Evolutionary conservation across 2,113 vertebrate genomes (phyloP).

Genomic region (Marmota flaviventris): DNA sequence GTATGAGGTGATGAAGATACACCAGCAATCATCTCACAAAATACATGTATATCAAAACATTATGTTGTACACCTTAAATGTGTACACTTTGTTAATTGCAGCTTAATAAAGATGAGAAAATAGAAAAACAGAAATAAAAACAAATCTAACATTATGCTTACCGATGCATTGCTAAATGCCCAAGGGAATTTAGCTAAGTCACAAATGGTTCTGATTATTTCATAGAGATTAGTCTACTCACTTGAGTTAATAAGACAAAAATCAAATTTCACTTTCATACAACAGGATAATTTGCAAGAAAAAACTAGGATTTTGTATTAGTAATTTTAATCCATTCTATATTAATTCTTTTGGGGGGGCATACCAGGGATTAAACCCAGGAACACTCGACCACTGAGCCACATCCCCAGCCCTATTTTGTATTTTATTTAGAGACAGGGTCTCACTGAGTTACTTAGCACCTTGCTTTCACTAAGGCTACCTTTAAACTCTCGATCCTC

Average conservation of each 20-base stretch:
- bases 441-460: too few relatives aligned
- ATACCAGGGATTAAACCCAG: too few relatives aligned
- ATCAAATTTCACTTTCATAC: background rate
- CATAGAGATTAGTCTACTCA: background rate
- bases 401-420: too few relatives aligned
- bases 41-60: background rate
- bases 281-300: background rate
- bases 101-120: background rate
- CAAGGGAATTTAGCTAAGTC: background rate
- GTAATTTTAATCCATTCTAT: constrained; percentile 29
- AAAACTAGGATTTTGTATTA: background rate
- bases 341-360: background rate
- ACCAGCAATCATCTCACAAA: background rate
- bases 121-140: background rate
- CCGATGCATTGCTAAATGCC: background rate
- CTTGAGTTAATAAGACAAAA: background rate
- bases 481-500: too few relatives aligned
- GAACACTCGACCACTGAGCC: too few relatives aligned
- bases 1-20: too few relatives aligned
- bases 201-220: background rate
- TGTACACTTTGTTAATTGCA: background rate
- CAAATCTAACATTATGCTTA: background rate
- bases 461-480: too few relatives aligned
- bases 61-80: background rate
- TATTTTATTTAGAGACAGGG: too few relatives aligned